A percentile compares a stretch with the other conserved stretches of the same genome.
phyloP scores from a whole-genome alignment of 1,140 invertebrate species.

The Macrobrachium nipponense region DNA sequence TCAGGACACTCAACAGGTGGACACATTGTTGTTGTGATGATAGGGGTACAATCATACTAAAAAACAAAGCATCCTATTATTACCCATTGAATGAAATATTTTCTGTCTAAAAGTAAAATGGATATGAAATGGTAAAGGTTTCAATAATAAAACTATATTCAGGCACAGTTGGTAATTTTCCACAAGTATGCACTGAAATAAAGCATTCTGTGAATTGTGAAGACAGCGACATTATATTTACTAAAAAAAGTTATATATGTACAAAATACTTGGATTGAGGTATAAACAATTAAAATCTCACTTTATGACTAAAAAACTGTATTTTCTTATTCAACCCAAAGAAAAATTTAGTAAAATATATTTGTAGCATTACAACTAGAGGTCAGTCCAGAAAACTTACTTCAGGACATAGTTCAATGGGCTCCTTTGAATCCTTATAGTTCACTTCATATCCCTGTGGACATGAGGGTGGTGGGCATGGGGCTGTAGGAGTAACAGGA shows the following conservation, averaged over 20 bases:
- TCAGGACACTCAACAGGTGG: constrained; percentile 70
- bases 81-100: not conserved
- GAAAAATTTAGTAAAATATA: not conserved
- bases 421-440: constrained; percentile 44
- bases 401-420: constrained; percentile 46
- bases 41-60: constrained; percentile 61
- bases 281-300: too few species aligned
- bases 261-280: too few species aligned
- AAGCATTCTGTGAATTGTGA: too few species aligned
- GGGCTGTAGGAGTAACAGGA: constrained; percentile 34
- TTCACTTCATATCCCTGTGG: constrained; percentile 56
- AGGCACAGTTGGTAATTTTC: too few species aligned
- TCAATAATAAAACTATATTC: not conserved
- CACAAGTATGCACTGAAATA: too few species aligned
- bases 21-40: constrained; percentile 53
- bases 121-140: not conserved
- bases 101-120: not conserved
- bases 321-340: not conserved
- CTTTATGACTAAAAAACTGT: too few species aligned
- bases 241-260: too few species aligned
- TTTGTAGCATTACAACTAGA: too few species aligned
- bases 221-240: too few species aligned
- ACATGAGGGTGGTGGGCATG: constrained; percentile 55
- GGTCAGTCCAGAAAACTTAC: constrained; percentile 28
- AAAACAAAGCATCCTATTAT: not conserved